These are phyloP conservation scores for Kryphioiulus occultus DNA, from an alignment of 2,888 invertebrate species.

Conservation along the genomic window DNA sequence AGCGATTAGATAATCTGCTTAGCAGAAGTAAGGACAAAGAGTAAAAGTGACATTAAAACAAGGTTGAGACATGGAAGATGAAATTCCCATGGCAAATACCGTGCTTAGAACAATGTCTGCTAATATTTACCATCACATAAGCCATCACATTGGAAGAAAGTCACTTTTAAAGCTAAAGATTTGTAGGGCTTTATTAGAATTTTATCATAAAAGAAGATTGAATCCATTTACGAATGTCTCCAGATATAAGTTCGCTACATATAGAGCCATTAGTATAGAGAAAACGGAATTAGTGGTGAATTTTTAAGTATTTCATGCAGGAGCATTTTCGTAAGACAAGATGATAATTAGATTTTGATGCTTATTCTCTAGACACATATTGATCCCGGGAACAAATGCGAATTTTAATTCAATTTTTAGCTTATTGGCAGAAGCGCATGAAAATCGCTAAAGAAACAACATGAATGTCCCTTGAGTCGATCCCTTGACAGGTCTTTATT, in stretches of 20 bases:
- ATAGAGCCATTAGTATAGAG: neutral
- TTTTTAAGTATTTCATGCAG: constrained; percentile 27
- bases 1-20: neutral
- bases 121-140: neutral
- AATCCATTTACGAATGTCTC: neutral
- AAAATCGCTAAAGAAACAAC: neutral
- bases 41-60: neutral
- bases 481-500: no score
- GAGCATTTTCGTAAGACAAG: neutral
- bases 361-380: constrained; percentile 42
- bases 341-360: constrained; percentile 41
- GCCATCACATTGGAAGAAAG: neutral
- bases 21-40: neutral
- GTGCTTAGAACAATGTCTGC: neutral
- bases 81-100: neutral
- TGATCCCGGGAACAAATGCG: neutral
- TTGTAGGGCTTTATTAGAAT: constrained; percentile 21
- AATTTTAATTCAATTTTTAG: constrained; percentile 43
- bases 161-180: constrained; percentile 31
- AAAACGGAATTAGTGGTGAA: constrained; percentile 29
- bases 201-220: constrained; percentile 24
- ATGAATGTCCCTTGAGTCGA: neutral
- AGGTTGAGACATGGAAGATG: neutral
- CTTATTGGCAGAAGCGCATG: neutral
- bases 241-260: neutral